Evolutionary conservation across 2,113 vertebrate species (phyloP).

Genomic region (Acinonyx jubatus): DNA sequence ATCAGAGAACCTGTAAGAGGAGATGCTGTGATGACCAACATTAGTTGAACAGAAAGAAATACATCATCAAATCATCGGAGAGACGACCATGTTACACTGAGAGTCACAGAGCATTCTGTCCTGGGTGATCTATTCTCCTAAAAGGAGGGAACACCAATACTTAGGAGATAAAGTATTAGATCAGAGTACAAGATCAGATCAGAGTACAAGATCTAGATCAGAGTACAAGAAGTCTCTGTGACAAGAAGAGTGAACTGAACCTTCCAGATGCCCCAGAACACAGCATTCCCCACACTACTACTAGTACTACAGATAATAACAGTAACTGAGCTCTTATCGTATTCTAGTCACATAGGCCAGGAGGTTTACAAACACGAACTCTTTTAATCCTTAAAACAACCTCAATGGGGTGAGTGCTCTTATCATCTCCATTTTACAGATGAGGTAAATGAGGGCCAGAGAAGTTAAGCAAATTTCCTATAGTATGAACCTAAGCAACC

Average conservation of each 20-base stretch:
- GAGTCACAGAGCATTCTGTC: background rate
- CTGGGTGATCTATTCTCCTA: background rate
- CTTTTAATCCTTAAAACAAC: conserved; percentile 5
- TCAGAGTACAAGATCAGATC: conserved; percentile 8
- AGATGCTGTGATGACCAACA: background rate
- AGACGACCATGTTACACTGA: background rate
- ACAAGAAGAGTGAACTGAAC: background rate
- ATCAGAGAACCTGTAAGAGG: background rate
- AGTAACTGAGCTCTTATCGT: background rate
- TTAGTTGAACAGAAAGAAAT: background rate
- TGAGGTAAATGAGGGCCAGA: background rate
- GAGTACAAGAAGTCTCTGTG: background rate
- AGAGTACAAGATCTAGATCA: conserved; percentile 4
- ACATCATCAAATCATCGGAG: background rate
- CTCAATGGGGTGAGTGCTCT: background rate
- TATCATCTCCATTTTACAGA: background rate
- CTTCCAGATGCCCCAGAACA: background rate
- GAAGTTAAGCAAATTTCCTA: background rate
- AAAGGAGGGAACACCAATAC: background rate
- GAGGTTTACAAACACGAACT: background rate
- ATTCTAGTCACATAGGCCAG: background rate
- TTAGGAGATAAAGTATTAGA: background rate
- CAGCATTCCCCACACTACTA: background rate
- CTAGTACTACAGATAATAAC: background rate
- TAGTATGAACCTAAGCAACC: background rate